Percentiles rank a stretch among this genome's conserved stretches.
These are phyloP conservation scores for Teleiodes luculella DNA, from an alignment of 2,888 invertebrate species.

Conservation along the genomic window DNA sequence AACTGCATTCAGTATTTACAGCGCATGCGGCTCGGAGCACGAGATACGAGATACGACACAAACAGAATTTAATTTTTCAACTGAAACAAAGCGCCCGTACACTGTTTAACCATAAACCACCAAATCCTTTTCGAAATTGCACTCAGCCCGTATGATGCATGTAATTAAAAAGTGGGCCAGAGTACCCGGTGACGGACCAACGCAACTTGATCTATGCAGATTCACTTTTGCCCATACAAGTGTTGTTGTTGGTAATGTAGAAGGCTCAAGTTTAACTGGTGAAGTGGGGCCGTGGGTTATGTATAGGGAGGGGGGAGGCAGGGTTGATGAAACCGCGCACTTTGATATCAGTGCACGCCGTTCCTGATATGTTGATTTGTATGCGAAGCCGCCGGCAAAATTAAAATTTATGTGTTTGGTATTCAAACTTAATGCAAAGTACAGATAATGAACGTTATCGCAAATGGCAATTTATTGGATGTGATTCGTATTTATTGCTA, in stretches of 20 bases:
- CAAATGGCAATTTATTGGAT: not conserved
- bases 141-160: slow-evolving; percentile 60
- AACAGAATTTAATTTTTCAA: slow-evolving; percentile 24
- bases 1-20: not conserved
- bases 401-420: slow-evolving; percentile 27
- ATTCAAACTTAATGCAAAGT: slow-evolving; percentile 11
- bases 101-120: slow-evolving; percentile 42
- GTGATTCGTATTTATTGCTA: not conserved
- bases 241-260: not conserved
- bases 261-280: slow-evolving; percentile 24
- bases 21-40: not conserved
- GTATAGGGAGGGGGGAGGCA: slow-evolving; percentile 20
- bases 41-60: not conserved
- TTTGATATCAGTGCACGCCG: slow-evolving; percentile 51
- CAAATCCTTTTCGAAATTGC: slow-evolving; percentile 64
- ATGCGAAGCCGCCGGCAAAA: slow-evolving; percentile 34
- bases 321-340: slow-evolving; percentile 43
- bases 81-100: slow-evolving; percentile 31
- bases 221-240: not conserved
- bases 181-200: slow-evolving; percentile 39
- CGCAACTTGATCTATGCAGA: slow-evolving; percentile 27
- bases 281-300: slow-evolving; percentile 23
- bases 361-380: slow-evolving; percentile 46
- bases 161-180: slow-evolving; percentile 70
- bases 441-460: slow-evolving; percentile 2